Base-by-base conservation (phyloP, 2,113 vertebrate species). In the Elephantulus edwardii region DNA sequence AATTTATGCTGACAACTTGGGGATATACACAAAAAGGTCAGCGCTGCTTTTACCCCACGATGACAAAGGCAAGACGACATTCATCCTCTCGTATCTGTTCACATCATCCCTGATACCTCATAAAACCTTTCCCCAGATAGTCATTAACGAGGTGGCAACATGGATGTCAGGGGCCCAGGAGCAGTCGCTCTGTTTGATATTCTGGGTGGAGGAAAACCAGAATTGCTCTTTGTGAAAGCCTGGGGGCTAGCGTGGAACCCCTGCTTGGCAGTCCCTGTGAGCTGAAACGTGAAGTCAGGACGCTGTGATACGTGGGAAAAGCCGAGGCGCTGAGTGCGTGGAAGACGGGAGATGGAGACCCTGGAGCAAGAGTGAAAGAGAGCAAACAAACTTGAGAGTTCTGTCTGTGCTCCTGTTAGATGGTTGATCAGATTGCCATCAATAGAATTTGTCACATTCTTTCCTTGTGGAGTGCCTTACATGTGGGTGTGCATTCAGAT, bases 151-250 rank as follows among this genome's bases (percentile, higher is more conserved):
- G 88, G 86, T 95, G 92, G 94, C 93, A 97, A 93, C 87, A 71
- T 74, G 91, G 44, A 87, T 70, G 28, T 93, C 77, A 71, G 94
- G 70, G 74, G 54, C 91, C 70, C 83, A 0, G 0, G 30, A 78
- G 89, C 93, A 94, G 89, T 77, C 35, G 64, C 68, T 93, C 26
- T 89, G 0, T 83, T 96, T 97, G 96, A 97, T 97, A 95, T 96
- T 90, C 82, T 85, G 6, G 0, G 86, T 76, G 85, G 91, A 50
- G 89, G 86, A n/a, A 80, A 78, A 82, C 42, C 95, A 95, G 89
- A 44, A 48, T 28, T 95, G 35, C 38, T 77, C 86, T 88, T 72
- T 78, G 86, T n/a, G 40, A 78, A 91, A 81, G 54, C 38, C n/a
- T 3, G n/a, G 30, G 22, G 48, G 28, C 44, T 77, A n/a, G 8